Evolutionary conservation across 1,140 invertebrate species (phyloP).

Genomic region (Drosophila ercepeae): DNA sequence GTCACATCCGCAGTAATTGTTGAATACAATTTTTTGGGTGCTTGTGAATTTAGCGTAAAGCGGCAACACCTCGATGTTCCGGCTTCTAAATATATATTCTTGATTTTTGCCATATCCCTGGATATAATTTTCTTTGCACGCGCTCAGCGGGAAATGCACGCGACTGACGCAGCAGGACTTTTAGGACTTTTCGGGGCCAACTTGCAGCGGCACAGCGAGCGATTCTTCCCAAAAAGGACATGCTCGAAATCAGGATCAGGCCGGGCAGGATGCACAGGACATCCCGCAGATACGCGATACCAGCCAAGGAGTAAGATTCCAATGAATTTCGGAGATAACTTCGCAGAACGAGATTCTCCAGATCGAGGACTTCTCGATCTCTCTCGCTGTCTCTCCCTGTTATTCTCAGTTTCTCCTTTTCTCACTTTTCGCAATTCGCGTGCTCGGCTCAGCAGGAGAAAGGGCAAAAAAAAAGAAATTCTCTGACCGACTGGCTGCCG

Average conservation of each 20-base stretch:
- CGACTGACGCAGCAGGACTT: neutral
- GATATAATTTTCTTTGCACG: slow-evolving; percentile 19
- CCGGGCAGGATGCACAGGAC: slow-evolving; percentile 15
- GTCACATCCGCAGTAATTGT: neutral
- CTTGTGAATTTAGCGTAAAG: slow-evolving; percentile 27
- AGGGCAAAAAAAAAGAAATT: neutral
- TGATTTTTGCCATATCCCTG: neutral
- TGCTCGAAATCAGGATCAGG: neutral
- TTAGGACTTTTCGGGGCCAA: neutral
- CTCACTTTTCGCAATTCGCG: slow-evolving; percentile 51
- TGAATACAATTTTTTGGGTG: slow-evolving; percentile 4
- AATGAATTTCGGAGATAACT: slow-evolving; percentile 48
- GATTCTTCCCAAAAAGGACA: slow-evolving; percentile 8
- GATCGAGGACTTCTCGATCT: neutral
- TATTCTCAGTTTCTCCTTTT: neutral
- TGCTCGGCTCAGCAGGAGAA: slow-evolving; percentile 60
- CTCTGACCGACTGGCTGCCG: slow-evolving; percentile 37
- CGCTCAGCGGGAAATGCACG: slow-evolving; percentile 24
- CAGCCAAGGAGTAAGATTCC: slow-evolving; percentile 30
- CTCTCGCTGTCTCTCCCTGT: neutral
- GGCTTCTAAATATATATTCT: slow-evolving; percentile 15
- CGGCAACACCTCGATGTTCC: slow-evolving; percentile 18
- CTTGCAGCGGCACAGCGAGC: slow-evolving; percentile 20
- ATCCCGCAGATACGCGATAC: slow-evolving; percentile 21
- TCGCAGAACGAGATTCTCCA: slow-evolving; percentile 45